Evolutionary conservation across 1,140 invertebrate species (phyloP).

Genomic region (Zophobas atratus): DNA sequence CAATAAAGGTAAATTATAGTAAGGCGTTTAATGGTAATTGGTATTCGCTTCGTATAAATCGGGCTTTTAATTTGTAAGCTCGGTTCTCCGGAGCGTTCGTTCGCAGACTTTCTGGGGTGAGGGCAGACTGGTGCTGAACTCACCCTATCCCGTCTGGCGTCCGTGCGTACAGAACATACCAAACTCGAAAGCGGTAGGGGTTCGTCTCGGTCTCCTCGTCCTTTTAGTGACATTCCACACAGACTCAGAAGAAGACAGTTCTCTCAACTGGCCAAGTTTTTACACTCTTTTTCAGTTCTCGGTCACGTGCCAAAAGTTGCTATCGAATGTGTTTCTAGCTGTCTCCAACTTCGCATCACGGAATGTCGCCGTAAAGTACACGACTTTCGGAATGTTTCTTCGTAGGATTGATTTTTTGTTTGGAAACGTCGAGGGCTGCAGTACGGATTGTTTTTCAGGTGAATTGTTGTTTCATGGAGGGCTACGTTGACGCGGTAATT

Average conservation of each 20-base stretch:
- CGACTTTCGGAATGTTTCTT: not conserved
- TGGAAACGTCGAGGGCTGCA: not conserved
- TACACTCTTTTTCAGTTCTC: slow-evolving; percentile 28
- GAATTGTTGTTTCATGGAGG: no score
- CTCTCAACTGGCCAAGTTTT: slow-evolving; percentile 26
- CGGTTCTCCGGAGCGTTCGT: slow-evolving; percentile 23
- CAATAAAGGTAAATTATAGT: slow-evolving; percentile 27
- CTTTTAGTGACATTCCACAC: slow-evolving; percentile 31
- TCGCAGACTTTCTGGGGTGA: slow-evolving; percentile 7
- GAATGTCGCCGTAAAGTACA: no score
- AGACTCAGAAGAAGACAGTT: slow-evolving; percentile 9
- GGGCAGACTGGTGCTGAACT: slow-evolving; percentile 33
- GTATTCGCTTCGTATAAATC: slow-evolving; percentile 30
- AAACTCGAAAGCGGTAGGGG: slow-evolving; percentile 23
- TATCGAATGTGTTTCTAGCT: slow-evolving; percentile 16
- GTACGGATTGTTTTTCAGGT: no score
- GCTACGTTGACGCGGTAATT: no score
- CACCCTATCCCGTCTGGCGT: slow-evolving; percentile 39
- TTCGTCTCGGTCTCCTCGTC: slow-evolving; percentile 8
- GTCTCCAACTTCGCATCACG: not conserved
- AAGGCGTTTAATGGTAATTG: slow-evolving; percentile 28
- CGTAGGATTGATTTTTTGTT: not conserved
- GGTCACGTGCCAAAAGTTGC: slow-evolving; percentile 28
- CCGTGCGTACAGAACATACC: slow-evolving; percentile 39
- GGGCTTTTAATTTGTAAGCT: slow-evolving; percentile 36